phyloP scores from a whole-genome alignment of 2,888 invertebrate genomes.

The Hirtodrosophila duncani region DNA sequence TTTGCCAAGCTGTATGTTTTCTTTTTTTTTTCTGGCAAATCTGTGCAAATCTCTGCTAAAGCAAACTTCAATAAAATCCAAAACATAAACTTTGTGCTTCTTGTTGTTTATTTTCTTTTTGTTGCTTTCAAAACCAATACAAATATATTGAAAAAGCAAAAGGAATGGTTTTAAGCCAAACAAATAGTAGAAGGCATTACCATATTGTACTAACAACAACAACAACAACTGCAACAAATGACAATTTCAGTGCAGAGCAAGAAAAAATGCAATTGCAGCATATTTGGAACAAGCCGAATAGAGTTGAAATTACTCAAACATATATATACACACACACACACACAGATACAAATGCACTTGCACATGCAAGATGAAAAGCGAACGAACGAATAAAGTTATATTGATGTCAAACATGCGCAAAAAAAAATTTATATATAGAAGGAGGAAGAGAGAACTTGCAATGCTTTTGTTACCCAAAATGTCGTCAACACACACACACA shows the following conservation, averaged over 20 bases:
- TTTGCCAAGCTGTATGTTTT: too few species aligned
- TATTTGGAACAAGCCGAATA: conserved; percentile 56
- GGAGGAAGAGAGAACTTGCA: conserved; percentile 37
- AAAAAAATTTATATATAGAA: conserved; percentile 25
- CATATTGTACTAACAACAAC: conserved; percentile 38
- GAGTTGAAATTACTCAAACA: conserved; percentile 33
- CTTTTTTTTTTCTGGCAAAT: too few species aligned
- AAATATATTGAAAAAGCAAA: conserved; percentile 14
- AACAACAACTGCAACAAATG: conserved; percentile 28
- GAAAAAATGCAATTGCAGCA: conserved; percentile 50
- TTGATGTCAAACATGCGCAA: conserved; percentile 63
- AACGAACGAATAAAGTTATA: conserved; percentile 56
- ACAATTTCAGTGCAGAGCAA: conserved; percentile 48
- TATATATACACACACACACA: conserved; percentile 2
- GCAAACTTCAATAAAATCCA: conserved; percentile 35
- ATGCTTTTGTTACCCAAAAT: conserved; percentile 54
- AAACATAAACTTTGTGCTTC: conserved; percentile 9
- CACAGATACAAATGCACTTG: too few species aligned
- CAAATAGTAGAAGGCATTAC: conserved; percentile 35
- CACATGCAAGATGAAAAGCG: conserved; percentile 7
- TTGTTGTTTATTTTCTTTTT: too few species aligned
- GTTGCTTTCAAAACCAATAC: too few species aligned
- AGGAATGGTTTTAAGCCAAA: conserved; percentile 4
- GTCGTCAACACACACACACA: conserved; percentile 46
- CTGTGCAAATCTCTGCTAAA: conserved; percentile 27